Evolutionary conservation across 2,797 vertebrate species (phyloP).

Genomic region (Protosalanx chinensis): DNA sequence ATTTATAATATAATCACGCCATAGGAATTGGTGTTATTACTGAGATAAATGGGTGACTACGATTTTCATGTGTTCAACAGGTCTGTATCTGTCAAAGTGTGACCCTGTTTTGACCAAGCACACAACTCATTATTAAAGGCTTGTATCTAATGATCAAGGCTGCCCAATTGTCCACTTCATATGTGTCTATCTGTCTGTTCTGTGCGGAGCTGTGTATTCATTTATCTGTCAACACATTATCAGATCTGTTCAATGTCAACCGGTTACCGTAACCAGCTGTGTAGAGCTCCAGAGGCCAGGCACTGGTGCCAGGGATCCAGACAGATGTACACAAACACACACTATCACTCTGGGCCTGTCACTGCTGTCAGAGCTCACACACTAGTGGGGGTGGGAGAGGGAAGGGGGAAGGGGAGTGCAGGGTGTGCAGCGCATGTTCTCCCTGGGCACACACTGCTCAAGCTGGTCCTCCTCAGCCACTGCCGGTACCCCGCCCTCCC

Average conservation of each 20-base stretch:
- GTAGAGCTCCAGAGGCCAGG: constrained; percentile 41
- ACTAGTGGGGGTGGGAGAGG: constrained; percentile 47
- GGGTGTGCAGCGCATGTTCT: constrained; percentile 41
- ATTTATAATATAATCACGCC: too few species aligned
- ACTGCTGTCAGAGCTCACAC: constrained; percentile 53
- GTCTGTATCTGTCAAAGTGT: background rate
- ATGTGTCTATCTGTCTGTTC: background rate
- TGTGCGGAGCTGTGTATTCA: background rate
- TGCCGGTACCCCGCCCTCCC: constrained; percentile 28
- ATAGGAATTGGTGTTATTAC: too few species aligned
- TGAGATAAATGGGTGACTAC: too few species aligned
- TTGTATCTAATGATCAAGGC: background rate
- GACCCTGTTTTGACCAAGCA: background rate
- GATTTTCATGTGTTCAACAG: background rate
- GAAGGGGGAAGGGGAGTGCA: background rate
- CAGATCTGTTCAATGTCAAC: constrained; percentile 31
- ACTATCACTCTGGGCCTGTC: constrained; percentile 43
- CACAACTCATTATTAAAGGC: background rate
- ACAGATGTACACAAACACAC: constrained; percentile 46
- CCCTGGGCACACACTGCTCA: constrained; percentile 53
- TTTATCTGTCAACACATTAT: constrained; percentile 37
- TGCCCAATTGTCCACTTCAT: background rate
- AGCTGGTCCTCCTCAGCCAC: constrained; percentile 25
- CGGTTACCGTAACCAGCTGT: constrained; percentile 19
- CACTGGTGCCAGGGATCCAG: constrained; percentile 34